Conservation (phyloP, 2,113 vertebrate species). For the Neolamprologus devosi region DNA sequence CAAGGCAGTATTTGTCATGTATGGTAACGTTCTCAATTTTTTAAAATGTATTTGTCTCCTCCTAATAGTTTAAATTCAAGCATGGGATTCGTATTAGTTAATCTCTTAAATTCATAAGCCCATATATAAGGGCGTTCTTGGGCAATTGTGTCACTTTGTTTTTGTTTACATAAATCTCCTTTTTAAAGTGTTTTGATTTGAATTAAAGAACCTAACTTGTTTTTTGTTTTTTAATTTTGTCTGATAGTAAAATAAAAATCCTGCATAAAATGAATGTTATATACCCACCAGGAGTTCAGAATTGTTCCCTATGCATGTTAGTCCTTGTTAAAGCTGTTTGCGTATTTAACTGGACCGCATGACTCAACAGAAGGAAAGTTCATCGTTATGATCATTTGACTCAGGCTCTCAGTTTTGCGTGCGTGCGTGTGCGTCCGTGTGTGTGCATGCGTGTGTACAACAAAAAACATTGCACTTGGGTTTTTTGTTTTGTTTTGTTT, state of each 20-base stretch:
- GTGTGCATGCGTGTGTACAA: neutral
- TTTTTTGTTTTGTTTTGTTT: neutral
- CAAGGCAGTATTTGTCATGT: neutral
- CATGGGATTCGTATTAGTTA: neutral
- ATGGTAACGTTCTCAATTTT: neutral
- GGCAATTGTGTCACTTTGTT: neutral
- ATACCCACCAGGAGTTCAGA: constrained; percentile 56
- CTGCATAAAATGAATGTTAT: neutral
- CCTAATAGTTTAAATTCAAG: neutral
- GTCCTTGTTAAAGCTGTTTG: constrained; percentile 56
- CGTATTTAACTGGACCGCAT: constrained; percentile 16
- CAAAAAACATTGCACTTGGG: neutral
- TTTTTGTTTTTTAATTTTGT: constrained; percentile 3
- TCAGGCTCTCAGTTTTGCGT: neutral
- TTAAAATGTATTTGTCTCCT: neutral
- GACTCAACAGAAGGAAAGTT: constrained; percentile 72
- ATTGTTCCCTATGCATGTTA: constrained; percentile 87
- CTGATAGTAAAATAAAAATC: constrained; percentile 9
- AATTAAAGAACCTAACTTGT: neutral
- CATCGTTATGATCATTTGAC: constrained; percentile 11
- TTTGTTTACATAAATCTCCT: neutral
- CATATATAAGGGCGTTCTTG: neutral
- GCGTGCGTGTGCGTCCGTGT: neutral
- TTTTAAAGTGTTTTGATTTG: neutral
- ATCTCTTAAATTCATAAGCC: neutral